phyloP scores from a whole-genome alignment of 2,888 invertebrate genomes.

The Arrhopalites spinosus region DNA sequence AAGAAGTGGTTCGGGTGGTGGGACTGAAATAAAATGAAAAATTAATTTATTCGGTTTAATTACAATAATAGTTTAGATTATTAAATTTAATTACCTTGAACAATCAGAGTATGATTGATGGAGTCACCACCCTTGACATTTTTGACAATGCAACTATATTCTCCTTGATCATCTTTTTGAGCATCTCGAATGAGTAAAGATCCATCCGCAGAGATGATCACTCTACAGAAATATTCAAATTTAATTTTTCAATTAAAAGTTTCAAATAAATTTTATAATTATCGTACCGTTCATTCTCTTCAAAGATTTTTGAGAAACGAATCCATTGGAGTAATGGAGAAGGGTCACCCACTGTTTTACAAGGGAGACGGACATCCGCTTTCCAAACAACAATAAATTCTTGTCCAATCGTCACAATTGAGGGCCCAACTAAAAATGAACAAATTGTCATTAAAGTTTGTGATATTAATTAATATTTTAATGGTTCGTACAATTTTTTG shows the following conservation, averaged over 20 bases:
- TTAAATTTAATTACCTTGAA: constrained; percentile 24
- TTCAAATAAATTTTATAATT: background rate
- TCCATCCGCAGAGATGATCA: constrained; percentile 59
- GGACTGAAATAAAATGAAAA: constrained; percentile 63
- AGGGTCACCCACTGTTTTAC: constrained; percentile 67
- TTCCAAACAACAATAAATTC: constrained; percentile 71
- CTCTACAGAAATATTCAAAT: background rate
- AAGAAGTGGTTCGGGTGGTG: constrained; percentile 73
- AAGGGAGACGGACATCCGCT: constrained; percentile 68
- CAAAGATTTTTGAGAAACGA: constrained; percentile 41
- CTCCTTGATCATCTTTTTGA: constrained; percentile 63
- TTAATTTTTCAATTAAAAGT: background rate
- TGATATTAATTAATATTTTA: background rate
- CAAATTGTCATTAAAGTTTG: background rate
- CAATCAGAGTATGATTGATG: constrained; percentile 29
- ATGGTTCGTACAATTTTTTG: constrained; percentile 43
- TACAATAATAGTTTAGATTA: background rate
- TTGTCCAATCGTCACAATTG: constrained; percentile 74
- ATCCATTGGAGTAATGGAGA: constrained; percentile 46
- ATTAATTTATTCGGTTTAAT: background rate
- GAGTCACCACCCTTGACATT: constrained; percentile 20
- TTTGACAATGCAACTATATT: constrained; percentile 62
- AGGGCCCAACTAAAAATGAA: constrained; percentile 58
- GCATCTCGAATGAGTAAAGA: constrained; percentile 59
- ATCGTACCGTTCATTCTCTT: constrained; percentile 48